Base-by-base conservation (phyloP, 2,888 invertebrate species). In the Perithous albicinctus region DNA sequence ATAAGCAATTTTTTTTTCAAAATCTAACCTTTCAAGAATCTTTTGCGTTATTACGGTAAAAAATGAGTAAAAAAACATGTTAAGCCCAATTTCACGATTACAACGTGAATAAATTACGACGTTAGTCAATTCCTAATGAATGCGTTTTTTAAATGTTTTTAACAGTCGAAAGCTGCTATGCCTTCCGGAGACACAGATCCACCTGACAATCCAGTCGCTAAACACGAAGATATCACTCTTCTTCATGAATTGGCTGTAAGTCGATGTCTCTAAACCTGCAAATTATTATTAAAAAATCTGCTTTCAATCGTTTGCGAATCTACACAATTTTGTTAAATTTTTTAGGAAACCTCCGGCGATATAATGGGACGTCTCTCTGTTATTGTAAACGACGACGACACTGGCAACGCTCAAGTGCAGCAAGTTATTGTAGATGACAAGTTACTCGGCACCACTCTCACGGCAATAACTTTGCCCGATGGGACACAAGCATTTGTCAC, bases 401-500 rank as follows among this genome's bases (percentile, higher is more conserved):
- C 82, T 1, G 87, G 85, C 12, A 82, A 86, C 38, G 78, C 74
- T 0, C 84, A 86, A 69, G 86, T 89, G 0, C 89, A 89, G 63
- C 87, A 90, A 64, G 80, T 92, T 12, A 87, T 91, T 56, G 83
- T 92, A 35, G 88, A 91, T 2, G 90, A 91, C 56, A 80, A 83
- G 23, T 72, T 91, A 6, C 85, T 92, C 8, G 88, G 90, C 3
- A 87, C 89, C 0, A 90, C 89, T 6, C 79, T 93, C 23, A 92
- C 92, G 8, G 89, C 93, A 1, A 88, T 93, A 59, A 92, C 92
- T 4, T 83, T 93, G 41, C 89, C 92, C 0, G 92, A 93, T 84
- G 93, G 93, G 41, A 92, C 89, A 1, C 91, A 92, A 83, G 92
- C 93, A 3, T 92, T 90, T 46, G 87, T 93, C 2, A 86, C 91